Conservation (phyloP, 1,140 invertebrate species). For the Dendroctonus valens region DNA sequence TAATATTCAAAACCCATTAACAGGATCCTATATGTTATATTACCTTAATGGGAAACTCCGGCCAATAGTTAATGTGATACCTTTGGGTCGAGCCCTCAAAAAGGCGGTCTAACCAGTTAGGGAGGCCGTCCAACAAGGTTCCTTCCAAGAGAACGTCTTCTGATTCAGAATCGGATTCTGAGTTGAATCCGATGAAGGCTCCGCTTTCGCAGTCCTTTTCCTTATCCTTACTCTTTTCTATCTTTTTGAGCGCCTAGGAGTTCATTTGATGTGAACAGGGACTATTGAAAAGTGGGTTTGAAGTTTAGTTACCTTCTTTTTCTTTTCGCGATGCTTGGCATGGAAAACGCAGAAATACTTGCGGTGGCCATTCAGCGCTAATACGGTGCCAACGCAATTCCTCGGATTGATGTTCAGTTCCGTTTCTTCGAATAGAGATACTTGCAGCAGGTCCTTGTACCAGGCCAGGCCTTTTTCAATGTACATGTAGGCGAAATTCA, state of each 20-base stretch:
- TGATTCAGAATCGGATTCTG: slow-evolving; percentile 55
- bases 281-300: background rate
- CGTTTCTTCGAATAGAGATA: slow-evolving; percentile 77
- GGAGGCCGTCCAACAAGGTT: slow-evolving; percentile 84
- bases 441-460: slow-evolving; percentile 86
- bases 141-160: slow-evolving; percentile 47
- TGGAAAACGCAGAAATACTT: slow-evolving; percentile 99
- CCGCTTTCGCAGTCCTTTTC: slow-evolving; percentile 68
- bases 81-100: slow-evolving; percentile 94
- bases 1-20: too few species aligned
- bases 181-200: slow-evolving; percentile 77
- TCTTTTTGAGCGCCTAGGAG: background rate
- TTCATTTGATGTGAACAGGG: background rate
- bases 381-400: slow-evolving; percentile 95
- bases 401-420: slow-evolving; percentile 91
- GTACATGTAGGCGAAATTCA: slow-evolving; percentile 91
- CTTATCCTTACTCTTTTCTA: slow-evolving; percentile 4
- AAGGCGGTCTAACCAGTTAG: slow-evolving; percentile 94
- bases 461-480: slow-evolving; percentile 88
- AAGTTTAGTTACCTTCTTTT: slow-evolving; percentile 26
- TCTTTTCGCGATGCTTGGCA: slow-evolving; percentile 77
- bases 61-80: slow-evolving; percentile 97
- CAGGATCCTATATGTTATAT: background rate
- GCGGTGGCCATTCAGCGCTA: slow-evolving; percentile 92
- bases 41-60: slow-evolving; percentile 62